These are phyloP conservation scores for Trypoxylus dichotomus DNA, from an alignment of 1,140 invertebrate species.

Conservation along the genomic window DNA sequence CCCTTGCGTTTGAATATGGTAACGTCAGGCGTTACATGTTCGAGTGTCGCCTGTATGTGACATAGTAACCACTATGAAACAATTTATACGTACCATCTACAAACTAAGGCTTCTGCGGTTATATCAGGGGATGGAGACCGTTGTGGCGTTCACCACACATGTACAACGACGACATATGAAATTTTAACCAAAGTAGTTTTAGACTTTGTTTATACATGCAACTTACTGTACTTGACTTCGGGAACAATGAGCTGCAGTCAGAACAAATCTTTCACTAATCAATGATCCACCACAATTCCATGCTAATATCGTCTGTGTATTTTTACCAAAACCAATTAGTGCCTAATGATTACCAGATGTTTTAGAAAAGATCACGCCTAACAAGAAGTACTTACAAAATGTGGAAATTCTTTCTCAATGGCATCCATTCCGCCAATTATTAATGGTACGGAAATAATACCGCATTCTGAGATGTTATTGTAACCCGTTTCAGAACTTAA, in stretches of 20 bases:
- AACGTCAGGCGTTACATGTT: too few relatives aligned
- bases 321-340: slow-evolving; percentile 4
- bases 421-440: slow-evolving; percentile 22
- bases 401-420: slow-evolving; percentile 25
- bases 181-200: too few relatives aligned
- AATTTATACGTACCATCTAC: too few relatives aligned
- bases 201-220: too few relatives aligned
- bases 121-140: too few relatives aligned
- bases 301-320: not conserved
- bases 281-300: slow-evolving; percentile 14
- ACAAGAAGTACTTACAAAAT: not conserved
- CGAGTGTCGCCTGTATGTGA: too few relatives aligned
- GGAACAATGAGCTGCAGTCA: slow-evolving; percentile 19
- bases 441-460: slow-evolving; percentile 10
- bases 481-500: not conserved
- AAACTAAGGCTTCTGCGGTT: too few relatives aligned
- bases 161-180: too few relatives aligned
- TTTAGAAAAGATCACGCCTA: not conserved
- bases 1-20: too few relatives aligned
- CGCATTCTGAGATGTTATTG: slow-evolving; percentile 24
- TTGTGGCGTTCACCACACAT: too few relatives aligned
- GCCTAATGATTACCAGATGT: not conserved
- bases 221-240: not conserved
- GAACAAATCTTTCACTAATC: slow-evolving; percentile 5
- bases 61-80: too few relatives aligned